These are phyloP conservation scores for Prietella phreatophila DNA, from an alignment of 2,113 vertebrate genomes.

Conservation along the genomic window DNA sequence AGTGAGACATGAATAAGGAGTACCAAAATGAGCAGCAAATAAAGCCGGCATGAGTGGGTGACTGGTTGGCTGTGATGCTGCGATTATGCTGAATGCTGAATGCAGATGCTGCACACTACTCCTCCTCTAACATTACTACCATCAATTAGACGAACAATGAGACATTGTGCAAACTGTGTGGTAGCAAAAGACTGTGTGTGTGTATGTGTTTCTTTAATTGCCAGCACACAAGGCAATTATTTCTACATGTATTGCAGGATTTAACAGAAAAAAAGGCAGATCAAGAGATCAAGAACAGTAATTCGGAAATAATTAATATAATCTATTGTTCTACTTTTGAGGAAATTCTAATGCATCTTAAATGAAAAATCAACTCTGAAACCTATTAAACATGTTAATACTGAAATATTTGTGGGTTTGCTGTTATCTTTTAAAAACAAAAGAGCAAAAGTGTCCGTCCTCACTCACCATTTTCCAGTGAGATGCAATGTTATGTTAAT, in stretches of 20 bases:
- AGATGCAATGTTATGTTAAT: background rate
- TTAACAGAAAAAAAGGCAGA: slow-evolving; percentile 14
- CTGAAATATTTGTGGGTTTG: background rate
- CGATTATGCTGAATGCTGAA: slow-evolving; percentile 4
- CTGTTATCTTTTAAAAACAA: background rate
- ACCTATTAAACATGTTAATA: background rate
- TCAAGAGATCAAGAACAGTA: background rate
- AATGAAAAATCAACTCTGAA: background rate
- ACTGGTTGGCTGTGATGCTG: background rate
- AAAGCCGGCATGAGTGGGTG: slow-evolving; percentile 10
- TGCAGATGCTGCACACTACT: slow-evolving; percentile 25
- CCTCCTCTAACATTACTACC: slow-evolving; percentile 25
- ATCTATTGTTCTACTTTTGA: background rate
- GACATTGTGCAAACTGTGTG: slow-evolving; percentile 6
- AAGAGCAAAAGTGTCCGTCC: background rate
- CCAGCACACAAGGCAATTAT: slow-evolving; percentile 8
- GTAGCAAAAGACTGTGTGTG: background rate
- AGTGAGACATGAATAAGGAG: slow-evolving; percentile 9
- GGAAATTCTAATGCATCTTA: background rate
- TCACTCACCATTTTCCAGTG: background rate
- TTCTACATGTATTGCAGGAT: background rate
- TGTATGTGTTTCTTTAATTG: background rate
- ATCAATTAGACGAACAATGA: slow-evolving; percentile 24
- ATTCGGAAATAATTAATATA: background rate
- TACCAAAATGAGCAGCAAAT: slow-evolving; percentile 32